Evolutionary conservation across 2,113 vertebrate species (phyloP).

Genomic region (Tupaia chinensis): DNA sequence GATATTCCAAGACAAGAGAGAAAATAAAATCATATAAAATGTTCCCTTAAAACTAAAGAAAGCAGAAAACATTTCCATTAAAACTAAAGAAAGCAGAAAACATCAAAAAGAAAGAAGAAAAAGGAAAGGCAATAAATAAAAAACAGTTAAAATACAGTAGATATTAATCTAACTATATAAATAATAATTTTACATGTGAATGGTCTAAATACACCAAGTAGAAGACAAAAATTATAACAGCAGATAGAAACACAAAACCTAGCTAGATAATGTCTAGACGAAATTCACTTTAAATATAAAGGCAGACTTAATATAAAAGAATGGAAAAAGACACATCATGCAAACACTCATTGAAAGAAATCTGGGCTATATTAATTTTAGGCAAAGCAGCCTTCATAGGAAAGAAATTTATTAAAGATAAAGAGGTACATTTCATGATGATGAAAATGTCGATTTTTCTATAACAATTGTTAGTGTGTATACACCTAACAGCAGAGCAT

Average conservation of each 20-base stretch:
- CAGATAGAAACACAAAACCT: background rate
- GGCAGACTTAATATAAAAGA: background rate
- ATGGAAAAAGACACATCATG: background rate
- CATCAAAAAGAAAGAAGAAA: background rate
- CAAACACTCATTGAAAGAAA: background rate
- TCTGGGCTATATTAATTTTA: background rate
- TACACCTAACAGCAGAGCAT: background rate
- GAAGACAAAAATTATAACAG: background rate
- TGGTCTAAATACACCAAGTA: background rate
- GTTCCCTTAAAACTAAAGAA: background rate
- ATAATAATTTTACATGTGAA: background rate
- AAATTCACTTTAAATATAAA: background rate
- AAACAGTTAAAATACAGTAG: background rate
- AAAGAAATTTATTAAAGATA: background rate
- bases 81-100: background rate
- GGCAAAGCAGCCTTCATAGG: background rate
- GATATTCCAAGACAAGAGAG: background rate
- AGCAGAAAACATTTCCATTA: background rate
- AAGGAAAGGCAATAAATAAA: background rate
- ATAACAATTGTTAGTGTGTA: background rate
- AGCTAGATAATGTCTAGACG: background rate
- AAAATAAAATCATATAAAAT: background rate
- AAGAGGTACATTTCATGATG: background rate
- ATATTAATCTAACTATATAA: background rate
- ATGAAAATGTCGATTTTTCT: background rate